Conservation (phyloP, 2,888 invertebrate genomes). For the Patella pellucida region DNA sequence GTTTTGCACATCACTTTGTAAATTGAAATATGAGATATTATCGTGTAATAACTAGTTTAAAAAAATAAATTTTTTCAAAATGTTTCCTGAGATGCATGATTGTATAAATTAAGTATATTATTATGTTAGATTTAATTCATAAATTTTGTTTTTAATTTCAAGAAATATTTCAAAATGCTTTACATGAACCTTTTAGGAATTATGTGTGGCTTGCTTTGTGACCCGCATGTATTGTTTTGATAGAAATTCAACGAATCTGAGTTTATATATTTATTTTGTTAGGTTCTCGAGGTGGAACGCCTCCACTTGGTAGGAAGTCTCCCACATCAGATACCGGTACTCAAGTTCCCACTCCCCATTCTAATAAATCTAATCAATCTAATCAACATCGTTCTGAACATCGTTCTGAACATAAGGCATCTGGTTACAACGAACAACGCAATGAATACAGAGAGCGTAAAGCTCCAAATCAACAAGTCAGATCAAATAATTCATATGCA, state of each 20-base stretch:
- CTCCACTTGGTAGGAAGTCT: conserved; percentile 61
- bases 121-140: no score
- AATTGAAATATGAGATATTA: no score
- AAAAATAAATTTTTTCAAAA: no score
- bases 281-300: conserved; percentile 72
- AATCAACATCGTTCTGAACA: neutral
- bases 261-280: conserved; percentile 12
- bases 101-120: no score
- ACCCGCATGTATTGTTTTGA: neutral
- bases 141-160: no score
- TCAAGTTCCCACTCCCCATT: conserved; percentile 74
- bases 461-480: neutral
- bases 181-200: no score
- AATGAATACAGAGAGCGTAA: conserved; percentile 17
- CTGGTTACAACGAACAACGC: conserved; percentile 18
- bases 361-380: conserved; percentile 23
- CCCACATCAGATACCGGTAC: conserved; percentile 85
- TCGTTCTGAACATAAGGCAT: conserved; percentile 8
- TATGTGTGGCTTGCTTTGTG: neutral
- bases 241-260: neutral
- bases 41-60: no score
- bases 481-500: conserved; percentile 36
- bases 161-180: no score
- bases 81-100: no score
- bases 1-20: no score